Evolutionary conservation across 2,797 vertebrate genomes (phyloP).

Genomic region (Pseudochirops cupreus): DNA sequence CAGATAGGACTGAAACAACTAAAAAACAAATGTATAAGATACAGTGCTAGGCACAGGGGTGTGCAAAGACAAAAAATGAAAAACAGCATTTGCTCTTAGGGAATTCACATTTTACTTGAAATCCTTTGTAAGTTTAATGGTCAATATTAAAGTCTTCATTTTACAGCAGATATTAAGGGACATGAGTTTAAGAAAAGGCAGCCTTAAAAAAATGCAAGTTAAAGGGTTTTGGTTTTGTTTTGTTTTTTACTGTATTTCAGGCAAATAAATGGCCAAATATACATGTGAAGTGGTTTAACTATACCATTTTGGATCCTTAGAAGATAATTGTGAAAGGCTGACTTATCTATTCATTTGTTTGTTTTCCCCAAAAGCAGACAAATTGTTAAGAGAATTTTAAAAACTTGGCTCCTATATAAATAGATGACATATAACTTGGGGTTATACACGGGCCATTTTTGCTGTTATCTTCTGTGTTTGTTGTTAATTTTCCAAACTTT

Average conservation of each 20-base stretch:
- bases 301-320: conserved; percentile 43
- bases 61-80: not conserved
- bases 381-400: conserved; percentile 37
- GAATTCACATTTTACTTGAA: conserved; percentile 18
- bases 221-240: not conserved
- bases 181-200: conserved; percentile 41
- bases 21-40: not conserved
- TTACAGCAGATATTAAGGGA: conserved; percentile 40
- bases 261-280: conserved; percentile 25
- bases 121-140: not conserved
- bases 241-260: conserved; percentile 51
- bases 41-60: not conserved
- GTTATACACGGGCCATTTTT: conserved; percentile 32
- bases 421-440: not conserved
- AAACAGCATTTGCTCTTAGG: not conserved
- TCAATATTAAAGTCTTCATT: conserved; percentile 36
- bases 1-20: not conserved
- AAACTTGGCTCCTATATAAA: not conserved
- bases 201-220: conserved; percentile 21
- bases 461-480: conserved; percentile 55
- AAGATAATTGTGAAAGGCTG: conserved; percentile 33
- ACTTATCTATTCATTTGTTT: not conserved
- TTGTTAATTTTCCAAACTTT: conserved; percentile 65
- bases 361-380: not conserved
- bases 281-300: conserved; percentile 33